phyloP scores from a whole-genome alignment of 2,113 vertebrate genomes.

The Cyanocitta stelleri region DNA sequence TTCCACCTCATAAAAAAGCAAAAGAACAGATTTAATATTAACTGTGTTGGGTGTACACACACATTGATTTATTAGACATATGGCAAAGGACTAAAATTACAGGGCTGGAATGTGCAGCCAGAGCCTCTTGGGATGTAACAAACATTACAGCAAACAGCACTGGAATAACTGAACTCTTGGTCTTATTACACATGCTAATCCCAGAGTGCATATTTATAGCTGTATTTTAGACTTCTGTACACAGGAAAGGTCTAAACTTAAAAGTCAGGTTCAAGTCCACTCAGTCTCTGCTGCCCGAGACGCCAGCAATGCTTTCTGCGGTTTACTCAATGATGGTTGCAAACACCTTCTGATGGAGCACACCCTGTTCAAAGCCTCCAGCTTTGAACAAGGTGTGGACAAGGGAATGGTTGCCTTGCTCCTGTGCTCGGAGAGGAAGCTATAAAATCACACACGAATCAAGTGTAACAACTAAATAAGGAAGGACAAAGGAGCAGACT shows the following conservation, averaged over 20 bases:
- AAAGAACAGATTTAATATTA: background rate
- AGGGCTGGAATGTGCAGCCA: background rate
- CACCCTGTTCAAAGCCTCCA: background rate
- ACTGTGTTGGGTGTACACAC: background rate
- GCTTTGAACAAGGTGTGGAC: background rate
- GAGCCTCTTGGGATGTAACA: background rate
- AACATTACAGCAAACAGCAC: background rate
- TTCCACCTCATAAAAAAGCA: background rate
- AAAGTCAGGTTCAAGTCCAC: background rate
- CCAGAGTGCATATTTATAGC: background rate
- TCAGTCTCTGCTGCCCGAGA: background rate
- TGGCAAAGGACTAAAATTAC: background rate
- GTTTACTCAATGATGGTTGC: rapidly evolving
- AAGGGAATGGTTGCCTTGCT: background rate
- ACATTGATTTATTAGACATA: background rate
- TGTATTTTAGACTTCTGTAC: background rate
- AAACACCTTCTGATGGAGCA: background rate
- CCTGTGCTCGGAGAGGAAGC: background rate
- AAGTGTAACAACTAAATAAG: background rate
- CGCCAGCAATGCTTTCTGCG: rapidly evolving
- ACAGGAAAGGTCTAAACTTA: background rate
- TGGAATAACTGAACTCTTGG: background rate
- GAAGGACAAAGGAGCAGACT: background rate
- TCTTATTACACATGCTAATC: background rate
- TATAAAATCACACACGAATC: background rate